A percentile compares a stretch with the other conserved stretches of the same genome.
Evolutionary conservation across 2,797 vertebrate genomes (phyloP).

Genomic region (Myotis planiceps): DNA sequence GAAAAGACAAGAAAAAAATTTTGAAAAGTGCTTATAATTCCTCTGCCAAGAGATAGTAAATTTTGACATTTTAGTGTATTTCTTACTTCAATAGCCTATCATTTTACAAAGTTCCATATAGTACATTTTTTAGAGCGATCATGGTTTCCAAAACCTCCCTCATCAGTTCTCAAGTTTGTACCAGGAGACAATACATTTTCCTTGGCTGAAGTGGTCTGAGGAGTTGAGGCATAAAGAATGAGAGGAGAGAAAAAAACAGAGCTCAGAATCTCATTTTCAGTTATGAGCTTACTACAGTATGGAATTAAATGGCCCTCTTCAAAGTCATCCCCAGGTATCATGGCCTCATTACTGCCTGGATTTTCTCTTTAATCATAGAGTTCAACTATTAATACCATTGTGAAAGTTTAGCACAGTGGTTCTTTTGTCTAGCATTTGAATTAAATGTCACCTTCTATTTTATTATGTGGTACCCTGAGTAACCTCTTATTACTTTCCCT

Average conservation of each 20-base stretch:
- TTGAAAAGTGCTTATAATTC: background rate
- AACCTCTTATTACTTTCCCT: background rate
- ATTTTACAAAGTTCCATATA: background rate
- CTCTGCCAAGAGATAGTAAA: background rate
- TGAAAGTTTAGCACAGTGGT: background rate
- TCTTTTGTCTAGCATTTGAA: background rate
- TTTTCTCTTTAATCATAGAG: background rate
- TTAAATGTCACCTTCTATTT: background rate
- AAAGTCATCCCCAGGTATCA: background rate
- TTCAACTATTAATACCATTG: constrained; percentile 20
- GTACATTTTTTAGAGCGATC: background rate
- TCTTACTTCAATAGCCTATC: background rate
- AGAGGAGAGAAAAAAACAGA: background rate
- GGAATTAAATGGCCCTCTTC: background rate
- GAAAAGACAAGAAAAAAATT: background rate
- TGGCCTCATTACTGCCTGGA: background rate
- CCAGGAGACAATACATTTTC: background rate
- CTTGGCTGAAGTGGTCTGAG: background rate
- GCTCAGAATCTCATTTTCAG: background rate
- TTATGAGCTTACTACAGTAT: background rate
- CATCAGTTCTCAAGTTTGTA: background rate
- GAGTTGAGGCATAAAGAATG: background rate
- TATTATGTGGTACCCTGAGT: background rate
- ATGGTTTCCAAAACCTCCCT: background rate
- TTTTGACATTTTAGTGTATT: background rate